phyloP scores from a whole-genome alignment of 1,140 invertebrate genomes.

The Zaprionus africanus region DNA sequence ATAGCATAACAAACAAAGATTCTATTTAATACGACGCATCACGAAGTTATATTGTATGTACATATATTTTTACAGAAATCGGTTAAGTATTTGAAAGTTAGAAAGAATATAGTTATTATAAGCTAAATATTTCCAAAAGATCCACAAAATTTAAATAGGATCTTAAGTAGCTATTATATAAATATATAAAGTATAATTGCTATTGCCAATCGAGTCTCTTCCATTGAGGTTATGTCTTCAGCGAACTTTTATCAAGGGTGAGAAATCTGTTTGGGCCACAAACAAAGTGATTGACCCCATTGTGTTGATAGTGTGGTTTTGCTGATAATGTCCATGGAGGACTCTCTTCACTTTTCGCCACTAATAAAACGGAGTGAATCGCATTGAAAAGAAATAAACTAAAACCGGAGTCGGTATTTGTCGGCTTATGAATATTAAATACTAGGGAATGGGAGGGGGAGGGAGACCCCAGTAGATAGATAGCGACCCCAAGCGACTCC shows the following conservation, averaged over 20 bases:
- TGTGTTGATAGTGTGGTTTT: not conserved
- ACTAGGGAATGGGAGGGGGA: not conserved
- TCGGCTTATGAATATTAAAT: slow-evolving; percentile 6
- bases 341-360: not conserved
- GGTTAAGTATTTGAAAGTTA: not conserved
- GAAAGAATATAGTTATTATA: no score
- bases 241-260: not conserved
- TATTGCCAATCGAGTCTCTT: no score
- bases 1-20: not conserved
- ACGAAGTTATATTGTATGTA: not conserved
- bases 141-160: not conserved
- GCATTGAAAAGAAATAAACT: slow-evolving; percentile 1
- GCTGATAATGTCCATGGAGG: not conserved
- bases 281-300: slow-evolving; percentile 6
- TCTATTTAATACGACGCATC: not conserved
- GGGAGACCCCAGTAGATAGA: not conserved
- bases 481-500: not conserved
- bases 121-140: no score
- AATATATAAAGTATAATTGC: not conserved
- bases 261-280: not conserved
- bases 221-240: not conserved
- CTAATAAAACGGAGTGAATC: not conserved
- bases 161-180: not conserved
- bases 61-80: not conserved
- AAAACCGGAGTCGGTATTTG: not conserved